These are phyloP conservation scores for Heterotilapia buettikoferi DNA, from an alignment of 2,113 vertebrate species.

Conservation along the genomic window DNA sequence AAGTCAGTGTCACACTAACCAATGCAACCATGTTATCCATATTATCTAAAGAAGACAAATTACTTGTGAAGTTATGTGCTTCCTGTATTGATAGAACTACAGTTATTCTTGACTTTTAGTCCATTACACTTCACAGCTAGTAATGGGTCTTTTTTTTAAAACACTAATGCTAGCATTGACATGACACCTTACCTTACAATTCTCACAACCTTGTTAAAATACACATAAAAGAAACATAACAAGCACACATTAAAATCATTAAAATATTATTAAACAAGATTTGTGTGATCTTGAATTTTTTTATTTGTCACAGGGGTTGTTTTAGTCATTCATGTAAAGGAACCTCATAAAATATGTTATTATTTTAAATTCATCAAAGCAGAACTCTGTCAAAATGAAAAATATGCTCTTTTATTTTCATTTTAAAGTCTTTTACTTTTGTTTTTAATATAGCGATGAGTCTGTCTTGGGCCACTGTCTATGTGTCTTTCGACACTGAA, in stretches of 20 bases:
- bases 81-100: neutral
- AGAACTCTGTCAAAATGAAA: neutral
- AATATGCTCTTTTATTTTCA: neutral
- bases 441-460: neutral
- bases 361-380: neutral
- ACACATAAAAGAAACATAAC: neutral
- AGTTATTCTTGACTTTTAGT: neutral
- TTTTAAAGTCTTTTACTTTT: neutral
- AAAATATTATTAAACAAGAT: neutral
- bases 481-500: neutral
- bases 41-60: neutral
- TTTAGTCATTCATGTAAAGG: neutral
- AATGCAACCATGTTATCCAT: neutral
- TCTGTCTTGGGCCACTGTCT: neutral
- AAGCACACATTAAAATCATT: neutral
- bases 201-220: neutral
- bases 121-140: neutral
- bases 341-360: neutral
- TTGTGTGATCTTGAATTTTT: neutral
- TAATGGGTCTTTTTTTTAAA: accelerated
- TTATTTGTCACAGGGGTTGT: neutral
- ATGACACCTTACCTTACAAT: neutral
- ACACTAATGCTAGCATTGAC: neutral
- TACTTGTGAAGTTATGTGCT: neutral
- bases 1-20: neutral